Evolutionary conservation across 1,140 invertebrate genomes (phyloP), one percentile per base, ranked within the genome.

Genomic region (Pogonomyrmex californicus): DNA sequence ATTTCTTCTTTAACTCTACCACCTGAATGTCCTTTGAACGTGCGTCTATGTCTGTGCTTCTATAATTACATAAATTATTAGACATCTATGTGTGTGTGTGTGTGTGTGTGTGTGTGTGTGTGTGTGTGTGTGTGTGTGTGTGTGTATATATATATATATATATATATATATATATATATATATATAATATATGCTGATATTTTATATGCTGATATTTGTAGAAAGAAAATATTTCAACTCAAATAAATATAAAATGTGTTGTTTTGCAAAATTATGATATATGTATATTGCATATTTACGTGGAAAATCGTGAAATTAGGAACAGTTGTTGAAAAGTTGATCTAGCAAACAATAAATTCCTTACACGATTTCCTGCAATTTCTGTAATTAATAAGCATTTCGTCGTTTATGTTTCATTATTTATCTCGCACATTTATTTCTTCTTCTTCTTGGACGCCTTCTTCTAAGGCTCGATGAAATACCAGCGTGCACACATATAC

Each of bases 61-160:
- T 30, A n/a, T 78, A 77, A 77, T 78, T 38, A 78, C 2, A 49
- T 23, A 77, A 47, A 77, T 63, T 41, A 78, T 12, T 65, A 36
- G 5, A 7, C 14, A 44, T 17, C 7, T 7, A n/a, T 62, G 36
- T 36, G 6, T 30, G 23, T 23, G 23, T 23, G 23, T 23, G 23
- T 23, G 23, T 23, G 23, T 23, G 23, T 23, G 23, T 23, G 23
- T 23, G 23, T 23, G 23, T 23, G 23, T 23, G 23, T 23, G 23
- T 23, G 23, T 23, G 23, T 23, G 23, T 23, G 23, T 23, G 23
- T 23, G 23, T 23, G 23, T 23, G 23, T 23, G 23, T 23, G 23
- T 23, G 23, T 23, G 23, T 23, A 0, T 23, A n/a, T n/a, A n/a
- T n/a, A n/a, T n/a, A n/a, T n/a, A n/a, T n/a, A n/a, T n/a, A n/a